These are phyloP conservation scores for Cerceris ruficornis DNA, from an alignment of 2,888 invertebrate species.

Conservation along the genomic window DNA sequence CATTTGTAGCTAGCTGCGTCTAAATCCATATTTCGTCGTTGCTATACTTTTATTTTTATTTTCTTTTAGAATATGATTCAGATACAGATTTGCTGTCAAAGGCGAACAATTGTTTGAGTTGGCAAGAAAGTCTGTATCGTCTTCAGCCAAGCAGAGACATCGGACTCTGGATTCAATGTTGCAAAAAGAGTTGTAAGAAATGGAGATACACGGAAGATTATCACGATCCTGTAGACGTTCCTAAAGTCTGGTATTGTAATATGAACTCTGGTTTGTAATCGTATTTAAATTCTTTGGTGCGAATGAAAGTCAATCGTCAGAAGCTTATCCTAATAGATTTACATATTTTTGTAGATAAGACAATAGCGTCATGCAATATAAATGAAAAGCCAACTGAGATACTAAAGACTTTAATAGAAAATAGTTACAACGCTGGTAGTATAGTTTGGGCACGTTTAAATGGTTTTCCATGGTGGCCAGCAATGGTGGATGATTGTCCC, in stretches of 20 bases:
- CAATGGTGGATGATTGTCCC: constrained; percentile 87
- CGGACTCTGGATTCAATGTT: constrained; percentile 85
- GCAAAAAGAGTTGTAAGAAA: constrained; percentile 82
- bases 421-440: constrained; percentile 85
- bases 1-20: no score
- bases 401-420: constrained; percentile 84
- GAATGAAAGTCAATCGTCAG: not conserved
- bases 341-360: constrained; percentile 71
- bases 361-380: constrained; percentile 82
- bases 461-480: constrained; percentile 89
- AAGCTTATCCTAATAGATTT: not conserved
- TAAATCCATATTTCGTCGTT: not conserved
- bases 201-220: constrained; percentile 84
- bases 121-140: constrained; percentile 72
- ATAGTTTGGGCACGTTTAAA: constrained; percentile 86
- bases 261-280: constrained; percentile 84
- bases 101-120: not conserved
- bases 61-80: constrained; percentile 30
- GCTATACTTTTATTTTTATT: constrained; percentile 3
- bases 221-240: constrained; percentile 84
- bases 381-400: constrained; percentile 83
- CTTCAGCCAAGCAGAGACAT: constrained; percentile 82
- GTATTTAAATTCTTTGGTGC: not conserved
- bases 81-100: constrained; percentile 1
- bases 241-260: constrained; percentile 85